Conservation (phyloP, 2,797 vertebrate species). For the Diplodus sargus region DNA sequence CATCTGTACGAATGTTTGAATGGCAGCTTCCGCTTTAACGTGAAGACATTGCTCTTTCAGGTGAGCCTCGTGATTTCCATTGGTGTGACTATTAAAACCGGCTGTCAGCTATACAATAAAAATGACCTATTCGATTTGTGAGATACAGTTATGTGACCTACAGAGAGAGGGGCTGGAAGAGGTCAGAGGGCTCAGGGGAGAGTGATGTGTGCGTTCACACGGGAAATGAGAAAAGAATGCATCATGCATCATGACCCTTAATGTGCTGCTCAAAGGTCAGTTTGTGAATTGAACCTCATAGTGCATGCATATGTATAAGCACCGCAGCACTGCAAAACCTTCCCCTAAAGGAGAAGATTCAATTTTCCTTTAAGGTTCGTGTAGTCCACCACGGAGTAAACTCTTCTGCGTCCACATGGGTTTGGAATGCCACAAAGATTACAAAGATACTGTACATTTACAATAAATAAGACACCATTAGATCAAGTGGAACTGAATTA, state of each 20-base stretch:
- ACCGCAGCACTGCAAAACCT: not conserved
- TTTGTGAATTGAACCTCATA: not conserved
- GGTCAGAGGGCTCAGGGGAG: not conserved
- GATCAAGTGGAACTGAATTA: not conserved
- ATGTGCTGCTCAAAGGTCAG: not conserved
- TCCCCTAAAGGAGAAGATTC: not conserved
- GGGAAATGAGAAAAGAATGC: not conserved
- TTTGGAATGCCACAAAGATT: conserved; percentile 11
- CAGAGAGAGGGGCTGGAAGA: not conserved
- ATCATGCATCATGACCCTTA: not conserved
- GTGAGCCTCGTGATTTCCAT: conserved; percentile 54
- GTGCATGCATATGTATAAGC: not conserved
- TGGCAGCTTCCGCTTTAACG: conserved; percentile 1
- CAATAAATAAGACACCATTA: conserved; percentile 8
- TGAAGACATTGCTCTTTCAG: conserved; percentile 27
- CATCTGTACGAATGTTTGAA: conserved; percentile 25
- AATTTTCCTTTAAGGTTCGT: not conserved
- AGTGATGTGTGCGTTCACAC: conserved; percentile 8
- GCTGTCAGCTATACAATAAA: conserved; percentile 20
- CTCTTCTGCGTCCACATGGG: not conserved
- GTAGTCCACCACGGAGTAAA: not conserved
- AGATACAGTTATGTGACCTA: conserved; percentile 39
- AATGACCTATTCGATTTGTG: conserved; percentile 36
- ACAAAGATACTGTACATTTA: not conserved
- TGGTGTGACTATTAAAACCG: conserved; percentile 37